phyloP scores from a whole-genome alignment of 2,797 vertebrate species.

The Lemur catta region DNA sequence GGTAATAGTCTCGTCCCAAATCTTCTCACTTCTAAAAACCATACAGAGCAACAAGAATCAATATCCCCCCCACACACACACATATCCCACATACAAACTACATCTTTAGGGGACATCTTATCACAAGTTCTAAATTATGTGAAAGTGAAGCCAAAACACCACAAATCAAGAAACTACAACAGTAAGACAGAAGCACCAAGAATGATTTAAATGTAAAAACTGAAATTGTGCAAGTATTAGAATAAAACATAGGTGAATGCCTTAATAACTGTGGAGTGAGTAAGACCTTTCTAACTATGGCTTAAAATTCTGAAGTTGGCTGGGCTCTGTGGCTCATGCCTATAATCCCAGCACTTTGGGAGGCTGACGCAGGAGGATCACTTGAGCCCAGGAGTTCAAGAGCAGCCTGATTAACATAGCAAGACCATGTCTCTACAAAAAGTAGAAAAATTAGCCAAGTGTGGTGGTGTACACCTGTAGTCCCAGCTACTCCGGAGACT shows the following conservation, averaged over 20 bases:
- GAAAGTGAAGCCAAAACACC: not conserved
- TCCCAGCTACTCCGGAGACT: too few species aligned
- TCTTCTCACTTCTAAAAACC: conserved; percentile 4
- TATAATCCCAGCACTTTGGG: too few species aligned
- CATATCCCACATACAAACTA: not conserved
- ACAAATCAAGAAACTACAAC: not conserved
- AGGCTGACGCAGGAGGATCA: too few species aligned
- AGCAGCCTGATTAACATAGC: too few species aligned
- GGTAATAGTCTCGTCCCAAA: not conserved
- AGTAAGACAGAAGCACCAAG: not conserved
- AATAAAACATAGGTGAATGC: not conserved
- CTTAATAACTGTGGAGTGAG: not conserved
- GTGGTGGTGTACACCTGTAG: too few species aligned
- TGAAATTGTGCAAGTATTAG: not conserved
- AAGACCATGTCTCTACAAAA: too few species aligned
- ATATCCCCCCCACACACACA: not conserved
- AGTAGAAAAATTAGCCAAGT: too few species aligned
- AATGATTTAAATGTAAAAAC: not conserved
- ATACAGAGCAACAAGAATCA: not conserved
- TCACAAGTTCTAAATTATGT: not conserved
- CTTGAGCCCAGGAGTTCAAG: too few species aligned
- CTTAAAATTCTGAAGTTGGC: not conserved
- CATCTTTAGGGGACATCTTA: not conserved
- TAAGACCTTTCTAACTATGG: not conserved
- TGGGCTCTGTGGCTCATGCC: too few species aligned